These are phyloP conservation scores for Cyprinodon brontotheroides DNA, from an alignment of 2,113 vertebrate genomes.

Conservation along the genomic window DNA sequence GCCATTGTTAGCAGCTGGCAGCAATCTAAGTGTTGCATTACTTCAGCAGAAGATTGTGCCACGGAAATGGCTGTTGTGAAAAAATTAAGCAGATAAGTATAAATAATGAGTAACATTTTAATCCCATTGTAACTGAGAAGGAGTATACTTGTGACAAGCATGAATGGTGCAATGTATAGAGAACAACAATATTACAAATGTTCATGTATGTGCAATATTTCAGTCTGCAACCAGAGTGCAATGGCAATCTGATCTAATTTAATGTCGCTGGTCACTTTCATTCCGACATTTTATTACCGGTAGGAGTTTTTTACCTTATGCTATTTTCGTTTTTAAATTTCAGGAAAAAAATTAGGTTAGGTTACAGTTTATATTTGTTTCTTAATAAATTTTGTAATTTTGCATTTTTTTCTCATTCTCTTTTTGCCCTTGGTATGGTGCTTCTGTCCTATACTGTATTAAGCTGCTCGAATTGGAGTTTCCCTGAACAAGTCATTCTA, in stretches of 20 bases:
- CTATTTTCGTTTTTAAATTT: no score
- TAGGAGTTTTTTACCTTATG: background rate
- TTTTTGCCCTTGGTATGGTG: no score
- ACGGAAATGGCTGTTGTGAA: conserved; percentile 44
- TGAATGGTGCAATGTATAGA: background rate
- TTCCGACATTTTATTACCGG: background rate
- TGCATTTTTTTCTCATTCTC: no score
- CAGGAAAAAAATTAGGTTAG: no score
- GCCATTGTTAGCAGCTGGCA: conserved; percentile 75
- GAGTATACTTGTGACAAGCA: background rate
- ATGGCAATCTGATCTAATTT: no score
- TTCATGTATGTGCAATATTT: no score
- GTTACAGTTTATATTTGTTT: no score
- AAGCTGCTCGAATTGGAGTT: no score
- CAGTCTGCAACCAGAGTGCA: background rate
- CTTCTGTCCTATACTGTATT: no score
- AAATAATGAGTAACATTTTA: conserved; percentile 24
- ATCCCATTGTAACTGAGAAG: conserved; percentile 8
- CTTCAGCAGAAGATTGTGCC: conserved; percentile 39
- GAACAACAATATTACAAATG: background rate
- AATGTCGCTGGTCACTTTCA: no score
- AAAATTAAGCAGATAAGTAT: conserved; percentile 23
- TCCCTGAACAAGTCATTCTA: no score
- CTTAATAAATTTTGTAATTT: no score
- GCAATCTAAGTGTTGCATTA: conserved; percentile 63